Evolutionary conservation across 2,888 invertebrate genomes (phyloP).

Genomic region (Dynastes hyllus): DNA sequence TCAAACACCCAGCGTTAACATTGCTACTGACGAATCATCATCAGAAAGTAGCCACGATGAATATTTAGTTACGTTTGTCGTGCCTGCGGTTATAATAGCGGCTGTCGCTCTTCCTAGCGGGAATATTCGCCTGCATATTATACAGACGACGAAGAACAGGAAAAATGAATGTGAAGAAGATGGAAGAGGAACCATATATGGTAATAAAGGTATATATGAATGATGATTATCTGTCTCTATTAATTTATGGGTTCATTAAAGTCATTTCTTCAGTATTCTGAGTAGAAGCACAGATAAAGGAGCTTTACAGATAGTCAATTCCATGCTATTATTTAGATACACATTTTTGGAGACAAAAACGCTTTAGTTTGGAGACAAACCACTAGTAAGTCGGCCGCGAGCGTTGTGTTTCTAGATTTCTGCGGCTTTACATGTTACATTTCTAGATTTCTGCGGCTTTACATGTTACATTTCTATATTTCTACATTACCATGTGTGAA

Average conservation of each 20-base stretch:
- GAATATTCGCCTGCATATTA: slow-evolving; percentile 90
- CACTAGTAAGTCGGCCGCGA: too few species aligned
- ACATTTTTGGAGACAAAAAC: too few species aligned
- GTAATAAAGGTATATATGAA: slow-evolving; percentile 46
- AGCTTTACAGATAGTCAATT: too few species aligned
- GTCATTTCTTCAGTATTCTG: too few species aligned
- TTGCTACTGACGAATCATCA: slow-evolving; percentile 70
- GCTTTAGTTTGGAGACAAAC: too few species aligned
- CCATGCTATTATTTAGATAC: too few species aligned
- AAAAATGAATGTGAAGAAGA: slow-evolving; percentile 89
- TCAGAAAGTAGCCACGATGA: slow-evolving; percentile 74
- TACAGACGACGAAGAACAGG: slow-evolving; percentile 88
- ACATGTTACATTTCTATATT: too few species aligned
- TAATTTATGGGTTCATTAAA: not conserved
- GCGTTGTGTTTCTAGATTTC: too few species aligned
- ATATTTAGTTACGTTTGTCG: slow-evolving; percentile 87
- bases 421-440: too few species aligned
- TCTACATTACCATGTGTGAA: too few species aligned
- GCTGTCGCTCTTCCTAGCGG: slow-evolving; percentile 91
- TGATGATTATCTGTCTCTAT: not conserved
- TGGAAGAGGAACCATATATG: slow-evolving; percentile 70
- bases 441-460: too few species aligned
- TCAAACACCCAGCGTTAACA: slow-evolving; percentile 68
- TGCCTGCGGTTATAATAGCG: slow-evolving; percentile 91
- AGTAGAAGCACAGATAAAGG: too few species aligned